Evolutionary conservation across 2,113 vertebrate species (phyloP).

Genomic region (Pelusios castaneus): DNA sequence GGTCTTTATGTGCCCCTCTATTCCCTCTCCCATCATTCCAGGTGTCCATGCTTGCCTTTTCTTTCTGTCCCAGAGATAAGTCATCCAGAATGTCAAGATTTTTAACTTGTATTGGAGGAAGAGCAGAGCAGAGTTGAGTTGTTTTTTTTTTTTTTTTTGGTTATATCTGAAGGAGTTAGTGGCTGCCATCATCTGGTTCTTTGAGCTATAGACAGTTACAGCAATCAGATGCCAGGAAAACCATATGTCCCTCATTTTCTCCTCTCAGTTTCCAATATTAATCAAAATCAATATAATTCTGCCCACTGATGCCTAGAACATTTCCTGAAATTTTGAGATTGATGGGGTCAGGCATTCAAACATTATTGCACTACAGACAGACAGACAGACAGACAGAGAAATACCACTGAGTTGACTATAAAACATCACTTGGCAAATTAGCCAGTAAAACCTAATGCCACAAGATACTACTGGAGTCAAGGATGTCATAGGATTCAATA

Average conservation of each 20-base stretch:
- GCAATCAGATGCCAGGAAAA: neutral
- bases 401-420: neutral
- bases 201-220: neutral
- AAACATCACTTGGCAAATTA: neutral
- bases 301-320: neutral
- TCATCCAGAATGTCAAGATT: neutral
- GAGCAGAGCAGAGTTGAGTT: neutral
- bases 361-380: neutral
- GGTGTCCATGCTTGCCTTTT: neutral
- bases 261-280: too few species aligned
- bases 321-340: neutral
- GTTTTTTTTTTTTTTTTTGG: too few species aligned
- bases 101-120: neutral
- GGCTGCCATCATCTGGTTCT: neutral
- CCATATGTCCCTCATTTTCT: neutral
- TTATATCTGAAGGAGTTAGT: neutral
- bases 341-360: neutral
- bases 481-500: neutral
- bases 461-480: neutral
- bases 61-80: neutral
- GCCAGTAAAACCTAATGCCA: neutral
- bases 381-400: neutral
- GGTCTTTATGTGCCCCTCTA: neutral
- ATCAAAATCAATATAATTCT: neutral
- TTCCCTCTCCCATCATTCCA: neutral